Evolutionary conservation across 2,797 vertebrate species (phyloP), one percentile per base, ranked within the genome.

Genomic region (Chaenodraco wilsoni): DNA sequence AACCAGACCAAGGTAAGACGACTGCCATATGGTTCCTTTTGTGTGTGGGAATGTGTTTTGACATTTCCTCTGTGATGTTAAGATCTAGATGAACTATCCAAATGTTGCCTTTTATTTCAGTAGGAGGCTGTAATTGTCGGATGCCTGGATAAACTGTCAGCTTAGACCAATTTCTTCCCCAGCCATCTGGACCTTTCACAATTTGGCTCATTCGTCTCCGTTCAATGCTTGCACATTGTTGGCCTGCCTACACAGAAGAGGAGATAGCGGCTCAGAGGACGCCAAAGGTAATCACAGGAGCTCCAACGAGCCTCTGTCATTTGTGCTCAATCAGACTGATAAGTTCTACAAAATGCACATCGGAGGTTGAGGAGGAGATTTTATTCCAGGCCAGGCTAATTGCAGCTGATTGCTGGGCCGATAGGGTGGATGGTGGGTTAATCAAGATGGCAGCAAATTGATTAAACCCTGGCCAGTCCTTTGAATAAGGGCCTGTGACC

Each of bases 71-170:
- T 79, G 64, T 55, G 72, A 88, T 83, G 82, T 88, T 84, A 84
- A 83, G 83, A 87, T 92, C 79, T 73, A 75, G 85, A 88, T 83
- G 62, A 85, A 90, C 78, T 75, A 70, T 78, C 83, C 85, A 86
- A 88, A 86, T 73, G 84, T 81, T 84, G 85, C 87, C 84, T 89
- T 87, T 90, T 91, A 88, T 88, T 91, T 85, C 68, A 72, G 84
- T 77, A 66, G 78, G 76, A 86, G 79, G 69, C 85, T 88, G 84
- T 93, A 91, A 93, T 92, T 87, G 81, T 90, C 57, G 65, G 87
- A 89, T 90, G 91, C 87, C 87, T 92, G 89, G 84, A 91, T 89
- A 93, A 93, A 92, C 87, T 90, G 84, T 92, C 84, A 88, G 81
- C 79, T 85, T 82, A 87, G 87, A 91, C 74, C 75, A 63, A 91